A percentile compares a stretch with the other conserved stretches of the same genome.
Evolutionary conservation across 2,797 vertebrate genomes (phyloP).

Genomic region (Takifugu rubripes): DNA sequence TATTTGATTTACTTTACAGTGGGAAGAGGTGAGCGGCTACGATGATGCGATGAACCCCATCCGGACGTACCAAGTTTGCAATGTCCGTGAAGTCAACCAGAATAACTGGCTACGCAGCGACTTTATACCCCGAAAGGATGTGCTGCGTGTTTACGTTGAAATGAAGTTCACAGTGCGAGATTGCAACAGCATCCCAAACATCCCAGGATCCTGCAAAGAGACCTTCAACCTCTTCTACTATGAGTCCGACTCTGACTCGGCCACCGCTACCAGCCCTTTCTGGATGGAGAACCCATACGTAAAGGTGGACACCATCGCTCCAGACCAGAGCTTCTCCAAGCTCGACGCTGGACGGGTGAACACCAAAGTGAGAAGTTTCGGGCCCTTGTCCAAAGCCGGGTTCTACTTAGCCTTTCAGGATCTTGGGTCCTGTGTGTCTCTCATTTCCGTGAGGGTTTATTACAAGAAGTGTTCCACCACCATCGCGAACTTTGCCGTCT

Average conservation of each 20-base stretch:
- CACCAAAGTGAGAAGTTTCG: conserved; percentile 95
- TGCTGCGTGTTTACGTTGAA: conserved; percentile 93
- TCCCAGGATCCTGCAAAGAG: conserved; percentile 97
- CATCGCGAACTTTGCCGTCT: conserved; percentile 91
- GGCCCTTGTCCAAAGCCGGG: conserved; percentile 91
- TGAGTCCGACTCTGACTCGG: conserved; percentile 91
- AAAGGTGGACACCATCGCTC: conserved; percentile 98
- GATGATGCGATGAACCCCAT: conserved; percentile 97
- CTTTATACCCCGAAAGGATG: conserved; percentile 89
- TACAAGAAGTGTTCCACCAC: conserved; percentile 97
- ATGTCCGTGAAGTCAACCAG: conserved; percentile 87
- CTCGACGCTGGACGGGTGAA: conserved; percentile 89
- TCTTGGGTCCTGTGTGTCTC: conserved; percentile 94
- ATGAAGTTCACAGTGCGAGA: conserved; percentile 97
- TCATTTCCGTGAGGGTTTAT: conserved; percentile 95
- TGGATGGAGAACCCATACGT: conserved; percentile 99
- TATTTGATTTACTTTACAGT: conserved; percentile 72
- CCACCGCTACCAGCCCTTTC: conserved; percentile 91
- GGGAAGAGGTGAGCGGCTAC: conserved; percentile 98
- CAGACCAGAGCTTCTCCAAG: conserved; percentile 92
- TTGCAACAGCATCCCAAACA: conserved; percentile 98
- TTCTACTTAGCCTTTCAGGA: conserved; percentile 98
- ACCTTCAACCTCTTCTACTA: conserved; percentile 99
- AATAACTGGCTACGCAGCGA: conserved; percentile 98
- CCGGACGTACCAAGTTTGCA: conserved; percentile 97